Conservation (phyloP, 1,140 invertebrate species). For the Drosophila albomicans region DNA sequence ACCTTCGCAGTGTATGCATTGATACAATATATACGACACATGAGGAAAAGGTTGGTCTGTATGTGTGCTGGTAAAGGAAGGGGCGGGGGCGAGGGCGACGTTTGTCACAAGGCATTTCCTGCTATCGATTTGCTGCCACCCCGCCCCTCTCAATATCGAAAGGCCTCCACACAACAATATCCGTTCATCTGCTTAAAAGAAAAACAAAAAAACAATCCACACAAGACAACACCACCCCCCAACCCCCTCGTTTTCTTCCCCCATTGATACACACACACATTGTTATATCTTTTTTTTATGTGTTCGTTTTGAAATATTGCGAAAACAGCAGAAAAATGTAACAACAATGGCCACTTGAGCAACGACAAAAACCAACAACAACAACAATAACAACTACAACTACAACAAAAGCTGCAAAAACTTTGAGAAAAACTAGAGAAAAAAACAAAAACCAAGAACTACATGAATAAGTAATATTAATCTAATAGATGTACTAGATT, state of each 20-base stretch:
- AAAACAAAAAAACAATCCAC: conserved; percentile 18
- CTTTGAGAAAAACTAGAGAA: background rate
- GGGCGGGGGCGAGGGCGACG: background rate
- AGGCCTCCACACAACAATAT: conserved; percentile 6
- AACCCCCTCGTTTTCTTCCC: background rate
- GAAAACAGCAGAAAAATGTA: conserved; percentile 31
- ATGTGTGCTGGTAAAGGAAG: conserved; percentile 22
- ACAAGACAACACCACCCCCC: background rate
- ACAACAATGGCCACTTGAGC: conserved; percentile 40
- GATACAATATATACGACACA: conserved; percentile 3
- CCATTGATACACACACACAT: conserved; percentile 17
- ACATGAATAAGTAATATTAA: conserved; percentile 62
- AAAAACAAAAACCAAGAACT: conserved; percentile 2
- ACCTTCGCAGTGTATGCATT: conserved; percentile 42
- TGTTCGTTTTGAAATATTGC: conserved; percentile 39
- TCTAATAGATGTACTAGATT: conserved; percentile 61
- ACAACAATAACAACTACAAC: background rate
- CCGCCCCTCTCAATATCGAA: background rate
- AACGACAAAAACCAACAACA: conserved; percentile 27
- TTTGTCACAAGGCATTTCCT: conserved; percentile 23
- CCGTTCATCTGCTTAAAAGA: background rate
- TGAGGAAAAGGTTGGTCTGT: conserved; percentile 23
- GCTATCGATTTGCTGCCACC: conserved; percentile 44
- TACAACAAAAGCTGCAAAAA: conserved; percentile 16
- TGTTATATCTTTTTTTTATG: conserved; percentile 40